These are phyloP conservation scores for Volucella zonaria DNA, from an alignment of 2,888 invertebrate genomes.

Conservation along the genomic window DNA sequence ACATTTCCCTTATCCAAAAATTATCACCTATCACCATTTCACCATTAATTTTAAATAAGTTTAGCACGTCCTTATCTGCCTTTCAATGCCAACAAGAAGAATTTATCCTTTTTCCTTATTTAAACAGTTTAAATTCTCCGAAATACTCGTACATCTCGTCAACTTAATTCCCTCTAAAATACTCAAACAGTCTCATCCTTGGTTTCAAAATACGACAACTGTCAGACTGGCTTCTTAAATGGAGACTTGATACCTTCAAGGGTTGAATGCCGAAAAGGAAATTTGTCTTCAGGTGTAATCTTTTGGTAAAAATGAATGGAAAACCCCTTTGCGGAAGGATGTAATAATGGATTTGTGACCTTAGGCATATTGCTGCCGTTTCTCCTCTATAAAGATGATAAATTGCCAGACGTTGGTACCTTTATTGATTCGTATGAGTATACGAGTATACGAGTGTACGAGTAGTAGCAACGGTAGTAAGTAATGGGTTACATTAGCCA, in stretches of 20 bases:
- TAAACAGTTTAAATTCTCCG: neutral
- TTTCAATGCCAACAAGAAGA: neutral
- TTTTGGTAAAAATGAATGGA: constrained; percentile 65
- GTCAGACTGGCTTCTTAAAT: constrained; percentile 52
- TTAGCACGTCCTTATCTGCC: constrained; percentile 29
- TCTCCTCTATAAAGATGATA: constrained; percentile 69
- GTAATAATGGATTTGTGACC: constrained; percentile 74
- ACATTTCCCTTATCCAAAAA: neutral
- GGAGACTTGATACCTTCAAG: constrained; percentile 64
- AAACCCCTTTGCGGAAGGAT: constrained; percentile 67
- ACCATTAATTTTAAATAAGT: constrained; percentile 50
- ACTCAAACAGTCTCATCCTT: constrained; percentile 21
- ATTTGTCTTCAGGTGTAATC: constrained; percentile 73
- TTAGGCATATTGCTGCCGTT: constrained; percentile 70
- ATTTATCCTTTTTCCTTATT: neutral
- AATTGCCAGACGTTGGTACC: constrained; percentile 58
- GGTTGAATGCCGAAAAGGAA: constrained; percentile 43
- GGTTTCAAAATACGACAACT: constrained; percentile 15
- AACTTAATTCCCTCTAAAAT: constrained; percentile 19
- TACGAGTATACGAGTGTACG: neutral
- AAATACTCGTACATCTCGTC: constrained; percentile 5
- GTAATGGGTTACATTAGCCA: constrained; percentile 20
- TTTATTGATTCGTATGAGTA: constrained; percentile 61
- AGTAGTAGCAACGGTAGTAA: no score
- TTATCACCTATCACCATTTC: constrained; percentile 37